Base-by-base conservation (phyloP, 2,888 invertebrate species). In the Metopia argyrocephala region DNA sequence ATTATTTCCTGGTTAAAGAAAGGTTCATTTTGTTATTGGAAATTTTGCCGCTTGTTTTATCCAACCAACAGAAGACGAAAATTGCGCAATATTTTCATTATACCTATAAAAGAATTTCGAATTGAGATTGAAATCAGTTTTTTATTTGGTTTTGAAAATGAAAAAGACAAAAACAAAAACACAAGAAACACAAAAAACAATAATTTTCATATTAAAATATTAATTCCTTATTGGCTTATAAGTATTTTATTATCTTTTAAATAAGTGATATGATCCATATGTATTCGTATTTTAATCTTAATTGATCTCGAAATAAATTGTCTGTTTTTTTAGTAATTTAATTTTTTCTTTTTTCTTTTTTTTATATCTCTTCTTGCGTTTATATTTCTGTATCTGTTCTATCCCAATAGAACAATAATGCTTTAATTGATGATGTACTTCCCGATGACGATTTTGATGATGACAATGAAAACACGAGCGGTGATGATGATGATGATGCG, bases 351-450 rank as follows among this genome's bases (percentile, higher is more conserved):
- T 59, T 52, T 46, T 48, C 70, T 73, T 79, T 7, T 28, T 48
- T 25, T 48, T 52, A 48, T 80, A 31, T 65, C 65, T 59, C 21
- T 38, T 54, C 59, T 12, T 46, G 18, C 66, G 15, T n/a, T 57
- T 61, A 52, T 31, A 57, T 73, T 73, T 79, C 7, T 28, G 46
- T 46, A 46, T 50, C 45, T 80, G 66, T 65, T 82, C 66, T 57
- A 69, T 9, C 54, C 66, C 83, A 85, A 73, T 84, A 89, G 89
- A 87, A 87, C 78, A 84, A 83, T 38, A 86, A 87, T 80, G 78
- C 85, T 28, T 83, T 89, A 75, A 87, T 87, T 64, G 87, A 89
- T 62, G 86, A 87, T 85, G 83, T 83, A 31, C 85, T 86, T 54
- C 82, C 59, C 66, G 83, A 83, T 50, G 84, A 79, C 7, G 83